These are phyloP conservation scores for Dendrolimus houi DNA, from an alignment of 2,888 invertebrate genomes.

Conservation along the genomic window DNA sequence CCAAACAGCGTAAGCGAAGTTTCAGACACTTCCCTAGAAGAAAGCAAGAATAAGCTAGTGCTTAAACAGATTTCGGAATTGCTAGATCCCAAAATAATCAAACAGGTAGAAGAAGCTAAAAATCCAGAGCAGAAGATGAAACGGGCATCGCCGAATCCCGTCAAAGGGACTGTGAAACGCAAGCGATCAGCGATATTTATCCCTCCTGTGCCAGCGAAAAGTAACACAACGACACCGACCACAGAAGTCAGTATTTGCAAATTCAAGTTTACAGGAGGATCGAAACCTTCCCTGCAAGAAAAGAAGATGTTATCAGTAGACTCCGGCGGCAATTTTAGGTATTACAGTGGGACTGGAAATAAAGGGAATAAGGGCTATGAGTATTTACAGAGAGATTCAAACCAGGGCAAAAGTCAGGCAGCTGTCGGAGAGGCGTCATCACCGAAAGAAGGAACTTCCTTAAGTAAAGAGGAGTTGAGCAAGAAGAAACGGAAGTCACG, in stretches of 20 bases:
- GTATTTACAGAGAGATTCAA: slow-evolving; percentile 83
- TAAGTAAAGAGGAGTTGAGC: slow-evolving; percentile 52
- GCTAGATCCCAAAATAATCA: slow-evolving; percentile 61
- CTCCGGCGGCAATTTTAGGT: slow-evolving; percentile 90
- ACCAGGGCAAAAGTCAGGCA: slow-evolving; percentile 62
- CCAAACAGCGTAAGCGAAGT: slow-evolving; percentile 46
- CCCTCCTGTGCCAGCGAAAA: slow-evolving; percentile 86
- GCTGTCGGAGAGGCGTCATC: slow-evolving; percentile 28
- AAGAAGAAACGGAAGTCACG: slow-evolving; percentile 84
- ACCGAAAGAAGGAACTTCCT: slow-evolving; percentile 17
- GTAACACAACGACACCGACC: slow-evolving; percentile 83
- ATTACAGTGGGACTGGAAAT: slow-evolving; percentile 90
- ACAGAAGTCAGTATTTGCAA: slow-evolving; percentile 94
- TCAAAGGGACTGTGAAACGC: slow-evolving; percentile 75
- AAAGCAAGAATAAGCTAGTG: slow-evolving; percentile 55
- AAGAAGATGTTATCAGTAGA: slow-evolving; percentile 95
- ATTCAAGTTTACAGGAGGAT: slow-evolving; percentile 94
- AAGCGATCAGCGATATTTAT: slow-evolving; percentile 91
- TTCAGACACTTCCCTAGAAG: slow-evolving; percentile 55
- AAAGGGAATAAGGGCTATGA: slow-evolving; percentile 89
- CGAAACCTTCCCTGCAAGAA: slow-evolving; percentile 91
- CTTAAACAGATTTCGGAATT: slow-evolving; percentile 67
- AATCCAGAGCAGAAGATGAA: slow-evolving; percentile 64
- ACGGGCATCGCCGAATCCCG: slow-evolving; percentile 51
- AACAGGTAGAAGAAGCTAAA: slow-evolving; percentile 47